Evolutionary conservation across 2,113 vertebrate species (phyloP), one percentile per base, ranked within the genome.

Genomic region (Carassius gibelio): DNA sequence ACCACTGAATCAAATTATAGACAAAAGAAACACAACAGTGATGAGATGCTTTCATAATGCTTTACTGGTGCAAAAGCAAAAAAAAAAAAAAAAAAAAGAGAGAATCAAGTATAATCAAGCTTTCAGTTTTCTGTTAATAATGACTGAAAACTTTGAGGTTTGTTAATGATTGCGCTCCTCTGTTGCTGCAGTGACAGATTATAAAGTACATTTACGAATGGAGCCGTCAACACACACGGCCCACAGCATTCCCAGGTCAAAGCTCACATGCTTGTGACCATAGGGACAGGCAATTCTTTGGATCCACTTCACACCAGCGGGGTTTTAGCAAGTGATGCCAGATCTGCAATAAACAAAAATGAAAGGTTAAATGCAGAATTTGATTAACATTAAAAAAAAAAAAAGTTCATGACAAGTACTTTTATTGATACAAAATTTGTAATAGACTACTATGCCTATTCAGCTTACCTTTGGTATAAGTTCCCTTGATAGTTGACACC

Each of bases 381-480:
- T 30, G 30, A 2, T 26, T 26, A 26, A 1, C 26, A 26, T 26
- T 26, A 26, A 26, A 26, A 26, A n/a, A n/a, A n/a, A n/a, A n/a
- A n/a, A n/a, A n/a, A n/a, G n/a, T n/a, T n/a, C n/a, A n/a, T n/a
- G n/a, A n/a, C n/a, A n/a, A n/a, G n/a, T n/a, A n/a, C 30, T 30
- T 30, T 2, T 30, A 30, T 30, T 30, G 1, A 30, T 30, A 30
- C 30, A 2, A 1, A 30, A 1, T 30, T 1, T 2, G 2, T 30
- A 1, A 1, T 2, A 30, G 1, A 1, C 30, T 2, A 1, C 30
- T 2, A 1, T 2, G 1, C 30, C 30, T 2, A 1, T 11, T 10
- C 17, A 38, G 68, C 59, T 81, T 82, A 89, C 88, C 90, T 91
- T 76, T 87, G 26, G 23, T 10, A 82, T 52, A 92, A 23, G 0